Evolutionary conservation across 1,140 invertebrate genomes (phyloP).

Genomic region (Pseudomyrmex concolor): DNA sequence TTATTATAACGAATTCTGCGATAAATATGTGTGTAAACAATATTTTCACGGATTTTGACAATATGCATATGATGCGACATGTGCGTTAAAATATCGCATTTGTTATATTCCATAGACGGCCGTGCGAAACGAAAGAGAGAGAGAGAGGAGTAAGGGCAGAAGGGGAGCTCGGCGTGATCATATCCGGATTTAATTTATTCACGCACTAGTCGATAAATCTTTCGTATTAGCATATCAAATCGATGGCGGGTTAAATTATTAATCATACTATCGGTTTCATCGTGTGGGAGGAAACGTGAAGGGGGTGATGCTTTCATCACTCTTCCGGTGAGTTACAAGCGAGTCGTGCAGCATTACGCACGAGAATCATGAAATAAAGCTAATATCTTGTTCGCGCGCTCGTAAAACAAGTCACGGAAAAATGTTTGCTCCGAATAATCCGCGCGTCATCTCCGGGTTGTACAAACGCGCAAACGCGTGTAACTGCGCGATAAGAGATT

Average conservation of each 20-base stretch:
- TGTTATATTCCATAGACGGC: slow-evolving; percentile 29
- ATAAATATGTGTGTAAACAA: not conserved
- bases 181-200: slow-evolving; percentile 67
- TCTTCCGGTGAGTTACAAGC: slow-evolving; percentile 53
- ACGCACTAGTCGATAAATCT: slow-evolving; percentile 62
- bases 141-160: slow-evolving; percentile 42
- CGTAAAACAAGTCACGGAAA: slow-evolving; percentile 66
- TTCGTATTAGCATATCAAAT: slow-evolving; percentile 49
- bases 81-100: slow-evolving; percentile 58
- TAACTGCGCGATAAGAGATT: slow-evolving; percentile 42
- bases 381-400: slow-evolving; percentile 49
- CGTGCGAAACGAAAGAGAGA: slow-evolving; percentile 14
- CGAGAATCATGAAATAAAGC: slow-evolving; percentile 45
- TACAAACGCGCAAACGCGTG: not conserved
- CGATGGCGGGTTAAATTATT: slow-evolving; percentile 67
- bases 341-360: slow-evolving; percentile 25
- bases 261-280: slow-evolving; percentile 73
- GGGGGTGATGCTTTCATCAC: slow-evolving; percentile 52
- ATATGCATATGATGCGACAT: slow-evolving; percentile 55
- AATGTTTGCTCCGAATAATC: slow-evolving; percentile 3
- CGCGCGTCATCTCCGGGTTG: slow-evolving; percentile 27
- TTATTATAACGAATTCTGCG: slow-evolving; percentile 13
- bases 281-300: not conserved
- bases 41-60: slow-evolving; percentile 37
- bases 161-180: slow-evolving; percentile 19